Evolutionary conservation across 2,888 invertebrate species (phyloP).

Genomic region (Metacarcinus magister): DNA sequence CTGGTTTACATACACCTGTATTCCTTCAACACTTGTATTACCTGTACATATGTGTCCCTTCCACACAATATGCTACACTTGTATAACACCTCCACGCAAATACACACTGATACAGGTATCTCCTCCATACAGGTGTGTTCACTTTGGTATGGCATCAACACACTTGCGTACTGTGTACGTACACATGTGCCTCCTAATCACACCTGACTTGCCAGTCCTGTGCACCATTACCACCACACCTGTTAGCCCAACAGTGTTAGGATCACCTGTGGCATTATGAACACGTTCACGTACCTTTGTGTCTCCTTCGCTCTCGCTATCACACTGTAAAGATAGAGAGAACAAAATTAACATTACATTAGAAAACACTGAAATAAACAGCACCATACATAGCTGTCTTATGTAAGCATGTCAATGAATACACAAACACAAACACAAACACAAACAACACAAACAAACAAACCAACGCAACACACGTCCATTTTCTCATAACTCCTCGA

Average conservation of each 20-base stretch:
- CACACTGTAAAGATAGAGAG: constrained; percentile 63
- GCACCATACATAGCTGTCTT: neutral
- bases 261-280: neutral
- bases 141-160: neutral
- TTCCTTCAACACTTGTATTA: neutral
- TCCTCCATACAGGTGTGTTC: neutral
- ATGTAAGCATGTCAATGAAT: neutral
- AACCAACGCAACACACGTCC: neutral
- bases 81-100: no score
- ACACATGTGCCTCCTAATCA: neutral
- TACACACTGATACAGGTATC: no score
- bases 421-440: neutral
- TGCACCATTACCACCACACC: neutral
- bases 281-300: constrained; percentile 62
- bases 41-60: neutral
- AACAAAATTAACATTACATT: neutral
- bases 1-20: neutral
- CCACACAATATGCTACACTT: neutral
- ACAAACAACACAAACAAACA: constrained; percentile 22
- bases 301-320: constrained; percentile 72
- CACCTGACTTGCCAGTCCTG: neutral
- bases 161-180: no score
- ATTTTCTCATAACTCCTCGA: neutral
- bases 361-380: neutral
- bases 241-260: neutral